Percentiles rank a stretch among this genome's conserved stretches.
Conservation (phyloP, 2,113 vertebrate species). For the Stigmatopora nigra region DNA sequence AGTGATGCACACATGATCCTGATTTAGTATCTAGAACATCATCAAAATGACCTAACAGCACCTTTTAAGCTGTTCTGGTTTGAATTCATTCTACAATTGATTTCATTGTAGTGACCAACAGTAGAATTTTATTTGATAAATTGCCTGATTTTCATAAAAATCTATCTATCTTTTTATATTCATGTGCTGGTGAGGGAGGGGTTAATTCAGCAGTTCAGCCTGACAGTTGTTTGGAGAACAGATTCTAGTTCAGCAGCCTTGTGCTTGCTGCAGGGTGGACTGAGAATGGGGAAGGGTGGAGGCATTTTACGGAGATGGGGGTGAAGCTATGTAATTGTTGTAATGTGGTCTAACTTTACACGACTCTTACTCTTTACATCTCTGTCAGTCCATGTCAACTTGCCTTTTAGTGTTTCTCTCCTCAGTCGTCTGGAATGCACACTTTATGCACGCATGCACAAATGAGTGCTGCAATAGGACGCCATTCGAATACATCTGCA, state of each 20-base stretch:
- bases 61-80: too few relatives aligned
- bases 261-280: conserved; percentile 16
- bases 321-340: conserved; percentile 46
- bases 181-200: conserved; percentile 4
- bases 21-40: too few relatives aligned
- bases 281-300: background rate
- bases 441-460: conserved; percentile 32
- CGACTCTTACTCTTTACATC: conserved; percentile 27
- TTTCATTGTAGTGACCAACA: too few relatives aligned
- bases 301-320: background rate
- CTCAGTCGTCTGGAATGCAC: conserved; percentile 38
- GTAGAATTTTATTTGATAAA: background rate
- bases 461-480: conserved; percentile 14
- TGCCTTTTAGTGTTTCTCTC: conserved; percentile 30
- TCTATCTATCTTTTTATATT: background rate
- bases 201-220: conserved; percentile 12
- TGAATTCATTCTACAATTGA: too few relatives aligned
- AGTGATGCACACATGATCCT: background rate
- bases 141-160: background rate
- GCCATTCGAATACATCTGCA: conserved; percentile 3
- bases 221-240: conserved; percentile 35
- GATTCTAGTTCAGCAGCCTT: conserved; percentile 45
- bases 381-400: conserved; percentile 23
- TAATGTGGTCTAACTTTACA: conserved; percentile 39
- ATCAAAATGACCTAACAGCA: too few relatives aligned